Base-by-base conservation (phyloP, 2,113 vertebrate species). In the Agapornis roseicollis region DNA sequence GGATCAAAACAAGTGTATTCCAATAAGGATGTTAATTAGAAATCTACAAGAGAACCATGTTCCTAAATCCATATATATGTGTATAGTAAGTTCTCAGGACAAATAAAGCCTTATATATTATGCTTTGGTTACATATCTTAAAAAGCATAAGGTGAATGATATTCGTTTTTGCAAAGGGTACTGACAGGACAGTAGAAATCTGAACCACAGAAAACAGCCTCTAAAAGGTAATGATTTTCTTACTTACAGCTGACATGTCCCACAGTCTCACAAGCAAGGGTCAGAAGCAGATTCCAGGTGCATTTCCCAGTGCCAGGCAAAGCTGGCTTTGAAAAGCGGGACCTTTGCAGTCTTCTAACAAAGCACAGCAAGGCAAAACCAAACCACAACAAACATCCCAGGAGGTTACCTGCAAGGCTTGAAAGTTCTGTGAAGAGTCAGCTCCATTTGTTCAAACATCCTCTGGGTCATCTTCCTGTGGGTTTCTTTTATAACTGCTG, bases 341-440 rank as follows among this genome's bases (percentile, higher is more conserved):
- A 65, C 8, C 19, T 39, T 5, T 9, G 37, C 64, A 47, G 55
- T 1, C 7, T 50, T 35, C 71, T 69, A 14, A 71, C 53, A 46
- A 31, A 68, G 65, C 56, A 10, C 33, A 18, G 35, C 4, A 73
- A 4, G 56, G 35, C 56, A 87, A 31, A n/a, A 11, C 4, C 69
- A 33, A 24, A 69, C 17, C 29, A 3, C 66, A 10, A 2, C 35
- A 50, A 35, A 18, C n/a, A 39, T 9, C 47, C 49, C n/a, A 1
- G 23, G 80, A 50, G 78, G 87, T 94, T 94, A 90, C 94, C 93
- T 94, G 89, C 2, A 17, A 55, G 72, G n/a, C 82, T 28, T 44
- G 5, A 7, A 8, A 39, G 64, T 37, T 33, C 68, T 24, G 13
- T 3, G 24, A 70, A 35, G 89, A 89, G 71, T 4, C 37, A 27